phyloP scores from a whole-genome alignment of 2,888 invertebrate species.

The Caenorhabditis plicata region DNA sequence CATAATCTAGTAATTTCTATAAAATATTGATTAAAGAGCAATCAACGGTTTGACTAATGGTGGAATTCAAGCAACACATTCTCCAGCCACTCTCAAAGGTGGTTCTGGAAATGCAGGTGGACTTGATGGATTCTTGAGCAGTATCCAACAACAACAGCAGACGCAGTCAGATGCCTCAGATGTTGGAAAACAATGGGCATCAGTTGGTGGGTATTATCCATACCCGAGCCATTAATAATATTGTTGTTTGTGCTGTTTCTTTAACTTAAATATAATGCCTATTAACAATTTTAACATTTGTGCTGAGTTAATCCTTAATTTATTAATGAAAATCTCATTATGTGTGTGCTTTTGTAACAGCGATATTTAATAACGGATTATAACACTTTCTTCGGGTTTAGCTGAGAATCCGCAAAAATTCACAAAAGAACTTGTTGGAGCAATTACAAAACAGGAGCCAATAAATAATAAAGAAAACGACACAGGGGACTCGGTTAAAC shows the following conservation, averaged over 20 bases:
- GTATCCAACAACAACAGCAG: constrained; percentile 4
- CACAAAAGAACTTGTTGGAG: constrained; percentile 19
- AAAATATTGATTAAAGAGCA: constrained; percentile 7
- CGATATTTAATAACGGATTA: neutral
- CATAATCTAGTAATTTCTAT: neutral
- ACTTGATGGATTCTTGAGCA: constrained; percentile 23
- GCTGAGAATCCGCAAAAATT: constrained; percentile 13
- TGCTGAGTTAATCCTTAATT: too few relatives aligned
- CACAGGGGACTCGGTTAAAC: constrained; percentile 1
- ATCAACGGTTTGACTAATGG: constrained; percentile 18
- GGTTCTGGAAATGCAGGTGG: constrained; percentile 13
- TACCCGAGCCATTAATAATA: neutral
- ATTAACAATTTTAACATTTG: too few relatives aligned
- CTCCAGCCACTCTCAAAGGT: constrained; percentile 24
- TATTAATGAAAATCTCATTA: too few relatives aligned
- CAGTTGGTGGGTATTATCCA: constrained; percentile 25
- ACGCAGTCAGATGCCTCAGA: too few relatives aligned
- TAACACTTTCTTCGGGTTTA: constrained; percentile 4
- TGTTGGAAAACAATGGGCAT: constrained; percentile 21
- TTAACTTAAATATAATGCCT: neutral
- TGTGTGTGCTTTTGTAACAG: neutral
- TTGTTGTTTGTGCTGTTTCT: neutral
- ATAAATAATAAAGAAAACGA: constrained; percentile 1
- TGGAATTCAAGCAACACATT: constrained; percentile 16
- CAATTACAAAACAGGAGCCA: neutral